Base-by-base conservation (phyloP, 1,140 invertebrate genomes). In the Sycophila sp. region DNA sequence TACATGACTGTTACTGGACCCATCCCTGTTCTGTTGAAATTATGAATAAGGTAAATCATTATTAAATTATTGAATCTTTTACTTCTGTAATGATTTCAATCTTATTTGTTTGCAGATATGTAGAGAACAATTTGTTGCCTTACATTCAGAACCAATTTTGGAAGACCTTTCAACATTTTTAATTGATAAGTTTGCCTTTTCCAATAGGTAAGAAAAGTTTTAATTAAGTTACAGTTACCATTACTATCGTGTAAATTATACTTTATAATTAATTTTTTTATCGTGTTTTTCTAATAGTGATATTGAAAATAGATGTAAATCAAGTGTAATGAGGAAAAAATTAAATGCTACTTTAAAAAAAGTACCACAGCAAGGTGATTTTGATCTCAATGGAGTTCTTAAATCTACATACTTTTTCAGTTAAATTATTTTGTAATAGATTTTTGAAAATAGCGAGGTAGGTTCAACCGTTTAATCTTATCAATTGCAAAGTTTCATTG, bases 1-100 rank as follows among this genome's bases (percentile, higher is more conserved):
- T 99, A 13, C 98, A 99, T 83, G 98, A 99, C 87, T 99, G 98
- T 82, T 99, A 93, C 86, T 99, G 98, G 98, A 99, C 98, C 8
- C 98, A 99, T 87, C 91, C 98, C 0, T 90, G 87, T 65, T 91
- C 92, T 62, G 94, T 99, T 19, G 90, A 94, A 64, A 83, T 87
- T 22, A 97, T 99, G 96, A 99, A 97, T 85, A 90, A 91, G 89
- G 95, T 95, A 85, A 73, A 56, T 40, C 19, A 4, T 45, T 30
- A 13, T 22, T n/a, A 34, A 22, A 64, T 7, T 68, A 49, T 49
- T 49, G 17, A 6, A n/a, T n/a, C n/a, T n/a, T n/a, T n/a, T n/a
- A n/a, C n/a, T n/a, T n/a, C n/a, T n/a, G n/a, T n/a, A n/a, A n/a
- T n/a, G n/a, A n/a, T n/a, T n/a, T n/a, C n/a, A n/a, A 49, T 26